Base-by-base conservation (phyloP, 2,888 invertebrate genomes). In the Leptinotarsa juncta region DNA sequence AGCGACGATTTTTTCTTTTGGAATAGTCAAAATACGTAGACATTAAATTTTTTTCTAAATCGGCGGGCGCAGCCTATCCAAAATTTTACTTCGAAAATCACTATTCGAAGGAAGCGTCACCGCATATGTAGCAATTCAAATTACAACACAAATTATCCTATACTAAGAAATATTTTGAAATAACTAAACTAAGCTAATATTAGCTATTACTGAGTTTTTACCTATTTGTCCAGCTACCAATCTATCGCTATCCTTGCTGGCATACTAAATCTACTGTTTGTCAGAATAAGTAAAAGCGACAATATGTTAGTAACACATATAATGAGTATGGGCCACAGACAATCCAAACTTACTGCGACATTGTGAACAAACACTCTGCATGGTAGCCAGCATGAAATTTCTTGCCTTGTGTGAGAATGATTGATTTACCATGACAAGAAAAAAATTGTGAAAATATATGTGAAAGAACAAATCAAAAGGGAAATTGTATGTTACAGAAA, bases 271-370 rank as follows among this genome's bases (percentile, higher is more conserved):
- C 69, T 69, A 57, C 42, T 48, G 20, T 57, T 60, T 18, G 42
- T 57, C 15, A 57, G 57, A 57, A 57, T 55, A 72, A 66, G 50
- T 51, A 60, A 26, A 69, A 62, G 65, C 70, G 69, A 20, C 42
- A 71, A 23, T 48, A 69, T 71, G 71, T 73, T 76, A 76, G 75
- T 76, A 74, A 78, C 70, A 77, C 75, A 78, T 71, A 77, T 50
- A 75, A 76, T 72, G 71, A 55, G 72, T 71, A 75, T 72, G 77
- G 68, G 67, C 72, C 78, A 79, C 78, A 76, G 73, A 75, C 65
- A 71, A 71, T 71, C 68, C 72, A 76, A 80, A 88, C 88, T 88
- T 88, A 88, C 88, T 88, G 86, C 88, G 88, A 83, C 87, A 88
- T 81, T 86, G 87, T 70, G 87, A 86, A 84, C 86, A 87, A 81